Evolutionary conservation across 1,140 invertebrate species (phyloP).

Genomic region (Drosophila parabipectinata): DNA sequence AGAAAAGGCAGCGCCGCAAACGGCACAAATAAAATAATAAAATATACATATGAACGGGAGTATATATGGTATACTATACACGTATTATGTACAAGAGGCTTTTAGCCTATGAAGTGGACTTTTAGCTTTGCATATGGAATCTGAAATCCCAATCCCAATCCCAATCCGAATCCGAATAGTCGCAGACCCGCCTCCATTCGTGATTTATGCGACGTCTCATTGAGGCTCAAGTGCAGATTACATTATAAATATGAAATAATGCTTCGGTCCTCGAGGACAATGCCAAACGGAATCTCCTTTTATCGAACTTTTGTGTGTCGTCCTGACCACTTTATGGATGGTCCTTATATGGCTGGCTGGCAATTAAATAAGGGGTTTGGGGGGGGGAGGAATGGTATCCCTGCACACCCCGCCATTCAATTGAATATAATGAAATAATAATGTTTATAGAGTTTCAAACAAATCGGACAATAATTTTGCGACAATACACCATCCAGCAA

Average conservation of each 20-base stretch:
- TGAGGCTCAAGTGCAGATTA: constrained; percentile 78
- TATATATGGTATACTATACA: no score
- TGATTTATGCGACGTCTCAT: constrained; percentile 78
- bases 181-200: constrained; percentile 26
- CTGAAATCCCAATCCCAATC: constrained; percentile 17
- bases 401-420: background rate
- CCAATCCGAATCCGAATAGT: constrained; percentile 11
- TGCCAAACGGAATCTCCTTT: constrained; percentile 71
- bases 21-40: constrained; percentile 8
- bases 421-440: background rate
- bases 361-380: constrained; percentile 15
- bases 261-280: constrained; percentile 68
- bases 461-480: background rate
- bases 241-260: constrained; percentile 82
- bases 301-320: constrained; percentile 28
- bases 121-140: constrained; percentile 49
- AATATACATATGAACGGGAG: no score
- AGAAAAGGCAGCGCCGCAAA: constrained; percentile 49
- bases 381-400: background rate
- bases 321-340: constrained; percentile 33
- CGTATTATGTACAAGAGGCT: constrained; percentile 46
- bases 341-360: background rate
- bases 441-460: background rate
- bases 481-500: no score
- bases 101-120: constrained; percentile 69